These are phyloP conservation scores for Neosalanx taihuensis DNA, from an alignment of 2,797 vertebrate genomes.

Conservation along the genomic window DNA sequence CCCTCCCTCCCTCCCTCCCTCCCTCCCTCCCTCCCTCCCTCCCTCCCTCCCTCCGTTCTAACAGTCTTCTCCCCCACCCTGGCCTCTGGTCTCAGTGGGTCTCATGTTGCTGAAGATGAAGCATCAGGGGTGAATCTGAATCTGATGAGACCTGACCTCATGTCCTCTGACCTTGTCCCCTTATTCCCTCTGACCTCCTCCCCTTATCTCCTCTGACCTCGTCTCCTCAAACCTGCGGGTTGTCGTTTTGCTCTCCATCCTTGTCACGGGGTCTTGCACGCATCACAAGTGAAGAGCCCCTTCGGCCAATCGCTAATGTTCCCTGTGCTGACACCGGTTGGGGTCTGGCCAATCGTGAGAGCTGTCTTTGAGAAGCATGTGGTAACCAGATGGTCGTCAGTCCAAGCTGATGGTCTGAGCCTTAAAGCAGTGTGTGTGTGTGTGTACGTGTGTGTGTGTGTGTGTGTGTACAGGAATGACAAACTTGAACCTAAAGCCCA, in stretches of 20 bases:
- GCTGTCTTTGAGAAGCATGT: conserved; percentile 59
- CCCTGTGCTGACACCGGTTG: conserved; percentile 48
- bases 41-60: background rate
- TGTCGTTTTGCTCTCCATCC: conserved; percentile 10
- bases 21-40: background rate
- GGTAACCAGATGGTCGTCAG: conserved; percentile 63
- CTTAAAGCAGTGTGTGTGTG: conserved; percentile 42
- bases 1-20: background rate
- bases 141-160: no score
- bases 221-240: no score
- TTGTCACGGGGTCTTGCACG: conserved; percentile 34
- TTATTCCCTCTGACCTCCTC: no score
- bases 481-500: conserved; percentile 50
- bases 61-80: background rate
- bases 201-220: no score
- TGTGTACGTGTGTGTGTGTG: conserved; percentile 48
- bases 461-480: conserved; percentile 47
- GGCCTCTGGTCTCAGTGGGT: no score
- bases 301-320: conserved; percentile 41
- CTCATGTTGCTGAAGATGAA: no score
- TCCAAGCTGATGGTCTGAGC: conserved; percentile 47
- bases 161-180: no score
- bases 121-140: no score
- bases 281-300: conserved; percentile 43
- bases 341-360: conserved; percentile 47